Percentiles rank a stretch among this genome's conserved stretches.
Conservation (phyloP, 2,888 invertebrate genomes). For the Notodonta ziczac region DNA sequence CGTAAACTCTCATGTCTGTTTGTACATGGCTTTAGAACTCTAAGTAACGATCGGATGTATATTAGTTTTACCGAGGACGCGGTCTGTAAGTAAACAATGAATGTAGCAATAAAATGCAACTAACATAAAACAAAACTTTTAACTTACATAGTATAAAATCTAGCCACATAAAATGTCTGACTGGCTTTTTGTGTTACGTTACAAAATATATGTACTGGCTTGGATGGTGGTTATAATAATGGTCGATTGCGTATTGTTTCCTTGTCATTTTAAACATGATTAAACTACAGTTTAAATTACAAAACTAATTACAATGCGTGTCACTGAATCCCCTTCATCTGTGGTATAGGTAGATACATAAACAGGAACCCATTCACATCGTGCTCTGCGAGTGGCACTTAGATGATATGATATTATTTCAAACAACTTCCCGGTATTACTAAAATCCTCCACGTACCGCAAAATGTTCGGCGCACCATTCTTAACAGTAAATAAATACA, state of each 20-base stretch:
- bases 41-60: neutral
- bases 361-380: neutral
- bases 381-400: constrained; percentile 33
- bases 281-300: neutral
- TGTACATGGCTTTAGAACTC: neutral
- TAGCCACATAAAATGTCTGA: constrained; percentile 15
- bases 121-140: constrained; percentile 16
- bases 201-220: constrained; percentile 1
- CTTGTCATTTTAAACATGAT: neutral
- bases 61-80: constrained; percentile 22
- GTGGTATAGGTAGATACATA: neutral
- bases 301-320: neutral
- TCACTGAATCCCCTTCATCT: neutral
- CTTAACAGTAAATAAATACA: constrained; percentile 65
- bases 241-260: too few relatives aligned
- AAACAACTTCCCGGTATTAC: constrained; percentile 48
- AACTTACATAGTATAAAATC: constrained; percentile 17
- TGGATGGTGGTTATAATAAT: neutral
- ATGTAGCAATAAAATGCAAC: constrained; percentile 20
- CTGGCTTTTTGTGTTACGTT: constrained; percentile 15
- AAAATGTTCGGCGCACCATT: constrained; percentile 53
- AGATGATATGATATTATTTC: constrained; percentile 27
- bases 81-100: constrained; percentile 26
- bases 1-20: neutral
- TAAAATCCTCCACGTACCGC: constrained; percentile 36